phyloP scores from a whole-genome alignment of 1,140 invertebrate species.

The Lasioglossum albipes region DNA sequence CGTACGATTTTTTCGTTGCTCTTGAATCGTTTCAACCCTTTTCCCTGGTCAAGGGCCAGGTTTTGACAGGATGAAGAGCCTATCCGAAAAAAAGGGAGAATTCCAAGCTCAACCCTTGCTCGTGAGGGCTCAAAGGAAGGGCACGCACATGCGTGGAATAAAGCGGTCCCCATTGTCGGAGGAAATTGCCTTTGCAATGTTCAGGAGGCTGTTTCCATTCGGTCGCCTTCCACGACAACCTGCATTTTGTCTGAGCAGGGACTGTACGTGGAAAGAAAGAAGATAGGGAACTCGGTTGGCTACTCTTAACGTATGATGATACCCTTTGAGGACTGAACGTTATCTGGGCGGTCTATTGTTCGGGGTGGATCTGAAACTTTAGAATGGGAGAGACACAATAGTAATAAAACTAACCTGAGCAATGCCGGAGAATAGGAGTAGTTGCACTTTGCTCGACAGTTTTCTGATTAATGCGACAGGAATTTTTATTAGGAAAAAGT shows the following conservation, averaged over 20 bases:
- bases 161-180: slow-evolving; percentile 29
- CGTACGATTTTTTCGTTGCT: no score
- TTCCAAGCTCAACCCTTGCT: slow-evolving; percentile 7
- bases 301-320: slow-evolving; percentile 18
- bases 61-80: slow-evolving; percentile 24
- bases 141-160: slow-evolving; percentile 36
- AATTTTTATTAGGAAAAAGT: no score
- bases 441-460: background rate
- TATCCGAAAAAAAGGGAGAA: slow-evolving; percentile 16
- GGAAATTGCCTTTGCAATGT: slow-evolving; percentile 47
- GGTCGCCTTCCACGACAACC: slow-evolving; percentile 5
- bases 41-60: no score
- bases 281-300: background rate
- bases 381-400: slow-evolving; percentile 2
- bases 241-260: slow-evolving; percentile 1
- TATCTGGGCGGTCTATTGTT: slow-evolving; percentile 27
- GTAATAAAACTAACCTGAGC: background rate
- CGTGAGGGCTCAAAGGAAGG: slow-evolving; percentile 25
- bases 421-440: background rate
- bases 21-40: no score
- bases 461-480: background rate
- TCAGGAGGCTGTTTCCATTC: slow-evolving; percentile 40
- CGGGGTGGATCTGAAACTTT: background rate
- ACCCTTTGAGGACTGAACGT: slow-evolving; percentile 17
- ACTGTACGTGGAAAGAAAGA: background rate